These are phyloP conservation scores for Puma concolor DNA, from an alignment of 2,113 vertebrate species.

Conservation along the genomic window DNA sequence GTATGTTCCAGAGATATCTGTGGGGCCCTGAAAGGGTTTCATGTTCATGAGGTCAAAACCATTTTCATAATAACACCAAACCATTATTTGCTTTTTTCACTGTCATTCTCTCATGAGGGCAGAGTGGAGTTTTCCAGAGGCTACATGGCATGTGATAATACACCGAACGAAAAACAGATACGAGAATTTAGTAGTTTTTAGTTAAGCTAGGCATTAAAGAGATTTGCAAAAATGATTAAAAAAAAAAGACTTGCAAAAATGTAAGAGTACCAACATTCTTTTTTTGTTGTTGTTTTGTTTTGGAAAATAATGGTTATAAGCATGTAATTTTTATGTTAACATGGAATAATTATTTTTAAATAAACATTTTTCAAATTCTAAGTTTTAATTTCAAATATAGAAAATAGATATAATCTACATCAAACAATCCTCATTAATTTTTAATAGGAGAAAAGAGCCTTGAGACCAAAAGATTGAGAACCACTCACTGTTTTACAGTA, in stretches of 20 bases:
- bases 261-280: background rate
- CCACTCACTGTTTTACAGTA: background rate
- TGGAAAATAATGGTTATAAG: slow-evolving; percentile 9
- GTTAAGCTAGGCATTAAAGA: background rate
- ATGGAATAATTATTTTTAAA: slow-evolving; percentile 2
- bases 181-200: background rate
- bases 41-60: background rate
- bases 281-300: background rate
- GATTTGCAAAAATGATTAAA: background rate
- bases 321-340: background rate
- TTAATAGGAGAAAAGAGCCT: background rate
- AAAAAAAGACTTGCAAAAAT: slow-evolving; percentile 7
- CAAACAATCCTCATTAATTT: slow-evolving; percentile 27
- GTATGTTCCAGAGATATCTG: background rate
- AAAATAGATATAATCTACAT: background rate
- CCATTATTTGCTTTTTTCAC: background rate
- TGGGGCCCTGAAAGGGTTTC: background rate
- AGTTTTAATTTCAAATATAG: background rate
- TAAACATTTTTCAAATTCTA: background rate
- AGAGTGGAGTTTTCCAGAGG: background rate
- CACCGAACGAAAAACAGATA: background rate
- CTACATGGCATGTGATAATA: background rate
- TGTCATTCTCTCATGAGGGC: background rate
- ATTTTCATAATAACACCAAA: slow-evolving; percentile 35
- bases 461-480: background rate